Evolutionary conservation across 2,888 invertebrate genomes (phyloP).

Genomic region (Uloborus plumipes): DNA sequence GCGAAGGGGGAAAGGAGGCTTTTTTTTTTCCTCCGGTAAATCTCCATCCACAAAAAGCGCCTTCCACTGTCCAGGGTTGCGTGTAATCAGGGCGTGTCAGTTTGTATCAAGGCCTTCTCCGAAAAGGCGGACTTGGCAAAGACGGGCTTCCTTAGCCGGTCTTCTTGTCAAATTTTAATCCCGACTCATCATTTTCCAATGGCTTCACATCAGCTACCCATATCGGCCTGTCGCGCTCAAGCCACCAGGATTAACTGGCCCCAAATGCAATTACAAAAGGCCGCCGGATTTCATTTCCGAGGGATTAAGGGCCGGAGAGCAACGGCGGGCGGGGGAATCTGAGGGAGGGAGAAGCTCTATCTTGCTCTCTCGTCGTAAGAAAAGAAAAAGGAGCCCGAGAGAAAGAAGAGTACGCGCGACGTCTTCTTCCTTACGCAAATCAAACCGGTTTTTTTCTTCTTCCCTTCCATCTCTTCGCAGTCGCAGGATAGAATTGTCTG

Average conservation of each 20-base stretch:
- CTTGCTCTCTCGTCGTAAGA: constrained; percentile 49
- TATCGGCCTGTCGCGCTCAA: constrained; percentile 64
- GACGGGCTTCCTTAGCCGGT: constrained; percentile 64
- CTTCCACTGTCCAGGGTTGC: constrained; percentile 53
- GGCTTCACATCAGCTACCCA: constrained; percentile 65
- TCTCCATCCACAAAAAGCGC: constrained; percentile 58
- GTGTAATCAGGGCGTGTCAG: constrained; percentile 65
- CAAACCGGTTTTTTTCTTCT: constrained; percentile 29
- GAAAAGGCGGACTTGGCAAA: constrained; percentile 61
- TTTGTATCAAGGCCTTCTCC: constrained; percentile 62
- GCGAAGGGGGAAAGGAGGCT: constrained; percentile 20
- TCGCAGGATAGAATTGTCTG: not conserved
- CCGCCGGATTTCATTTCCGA: constrained; percentile 66
- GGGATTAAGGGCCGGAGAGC: constrained; percentile 63
- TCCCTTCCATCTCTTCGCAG: not conserved
- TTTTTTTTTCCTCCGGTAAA: constrained; percentile 31
- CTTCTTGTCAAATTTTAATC: constrained; percentile 66
- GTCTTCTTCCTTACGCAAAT: constrained; percentile 55
- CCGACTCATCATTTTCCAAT: constrained; percentile 66
- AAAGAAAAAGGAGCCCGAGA: constrained; percentile 11
- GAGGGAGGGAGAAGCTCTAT: constrained; percentile 20
- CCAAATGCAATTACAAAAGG: constrained; percentile 65
- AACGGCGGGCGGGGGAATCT: constrained; percentile 16
- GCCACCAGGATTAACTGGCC: constrained; percentile 65
- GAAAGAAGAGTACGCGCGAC: constrained; percentile 49